These are phyloP conservation scores for Panthera leo DNA, from an alignment of 2,113 vertebrate genomes.

Conservation along the genomic window DNA sequence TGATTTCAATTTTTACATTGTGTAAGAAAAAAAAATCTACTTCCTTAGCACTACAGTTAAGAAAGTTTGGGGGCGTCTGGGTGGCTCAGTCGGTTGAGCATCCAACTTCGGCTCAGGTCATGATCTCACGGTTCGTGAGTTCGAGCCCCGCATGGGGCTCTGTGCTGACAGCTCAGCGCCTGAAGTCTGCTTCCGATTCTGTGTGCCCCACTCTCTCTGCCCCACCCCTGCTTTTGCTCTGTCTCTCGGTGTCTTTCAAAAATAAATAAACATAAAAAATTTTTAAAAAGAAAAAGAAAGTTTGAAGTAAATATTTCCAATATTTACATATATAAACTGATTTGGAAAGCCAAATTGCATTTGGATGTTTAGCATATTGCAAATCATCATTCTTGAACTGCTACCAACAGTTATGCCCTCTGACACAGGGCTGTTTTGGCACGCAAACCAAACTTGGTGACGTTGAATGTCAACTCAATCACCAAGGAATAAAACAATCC, in stretches of 20 bases:
- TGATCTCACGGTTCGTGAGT: no score
- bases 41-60: neutral
- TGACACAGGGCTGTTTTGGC: neutral
- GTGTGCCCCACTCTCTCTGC: no score
- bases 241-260: no score
- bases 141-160: no score
- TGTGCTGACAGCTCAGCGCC: no score
- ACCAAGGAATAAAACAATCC: neutral
- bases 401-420: neutral
- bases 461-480: neutral
- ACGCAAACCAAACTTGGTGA: neutral
- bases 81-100: no score
- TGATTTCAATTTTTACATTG: neutral
- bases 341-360: neutral
- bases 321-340: neutral
- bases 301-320: neutral
- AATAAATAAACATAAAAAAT: neutral
- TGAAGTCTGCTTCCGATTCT: no score
- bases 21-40: neutral
- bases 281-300: neutral
- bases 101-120: no score
- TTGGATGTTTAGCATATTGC: neutral
- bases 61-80: neutral
- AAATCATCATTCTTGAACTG: neutral
- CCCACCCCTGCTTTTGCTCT: no score